Evolutionary conservation across 2,113 vertebrate species (phyloP).

Genomic region (Nestor notabilis): DNA sequence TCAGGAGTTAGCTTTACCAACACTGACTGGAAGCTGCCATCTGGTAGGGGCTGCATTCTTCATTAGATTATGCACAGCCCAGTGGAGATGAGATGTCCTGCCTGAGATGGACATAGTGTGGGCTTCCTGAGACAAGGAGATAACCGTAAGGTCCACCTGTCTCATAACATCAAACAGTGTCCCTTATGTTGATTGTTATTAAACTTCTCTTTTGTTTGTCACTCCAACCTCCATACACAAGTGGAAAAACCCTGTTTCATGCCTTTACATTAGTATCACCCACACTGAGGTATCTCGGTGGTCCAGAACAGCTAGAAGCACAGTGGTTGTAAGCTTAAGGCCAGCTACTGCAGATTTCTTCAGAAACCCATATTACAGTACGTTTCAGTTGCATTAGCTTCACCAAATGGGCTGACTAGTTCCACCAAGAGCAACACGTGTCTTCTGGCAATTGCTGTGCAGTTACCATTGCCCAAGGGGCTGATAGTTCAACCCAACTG

Average conservation of each 20-base stretch:
- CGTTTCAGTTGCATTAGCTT: background rate
- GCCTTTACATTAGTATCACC: background rate
- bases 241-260: background rate
- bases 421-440: background rate
- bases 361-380: background rate
- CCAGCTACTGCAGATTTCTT: background rate
- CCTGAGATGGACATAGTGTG: background rate
- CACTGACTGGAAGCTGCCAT: background rate
- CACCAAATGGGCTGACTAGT: background rate
- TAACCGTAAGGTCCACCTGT: background rate
- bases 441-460: background rate
- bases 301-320: background rate
- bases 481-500: background rate
- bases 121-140: background rate
- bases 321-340: background rate
- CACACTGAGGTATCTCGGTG: rapidly evolving
- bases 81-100: background rate
- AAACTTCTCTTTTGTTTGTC: background rate
- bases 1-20: background rate
- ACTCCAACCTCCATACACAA: background rate
- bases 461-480: background rate
- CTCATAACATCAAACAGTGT: background rate
- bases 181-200: background rate
- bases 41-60: background rate
- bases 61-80: background rate